phyloP scores from a whole-genome alignment of 1,140 invertebrate species.

The Andricus grossulariae region DNA sequence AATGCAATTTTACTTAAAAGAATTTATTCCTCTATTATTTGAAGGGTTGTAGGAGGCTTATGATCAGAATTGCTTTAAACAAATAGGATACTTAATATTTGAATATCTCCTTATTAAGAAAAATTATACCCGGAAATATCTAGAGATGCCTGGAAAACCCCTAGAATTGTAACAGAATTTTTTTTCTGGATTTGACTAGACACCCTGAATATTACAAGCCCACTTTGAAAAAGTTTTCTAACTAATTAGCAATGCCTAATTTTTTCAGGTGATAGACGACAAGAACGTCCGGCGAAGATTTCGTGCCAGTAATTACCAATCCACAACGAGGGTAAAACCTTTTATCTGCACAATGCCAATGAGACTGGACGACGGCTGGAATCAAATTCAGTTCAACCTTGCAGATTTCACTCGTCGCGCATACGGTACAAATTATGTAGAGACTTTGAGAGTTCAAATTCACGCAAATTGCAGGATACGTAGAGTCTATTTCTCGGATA shows the following conservation, averaged over 20 bases:
- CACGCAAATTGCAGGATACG: slow-evolving; percentile 99
- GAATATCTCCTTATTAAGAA: too few species aligned
- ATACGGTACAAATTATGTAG: slow-evolving; percentile 99
- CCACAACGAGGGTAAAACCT: slow-evolving; percentile 97
- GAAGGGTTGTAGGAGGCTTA: too few species aligned
- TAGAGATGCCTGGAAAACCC: too few species aligned
- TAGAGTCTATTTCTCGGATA: slow-evolving; percentile 98
- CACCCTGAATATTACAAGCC: too few species aligned
- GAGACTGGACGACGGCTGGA: slow-evolving; percentile 99
- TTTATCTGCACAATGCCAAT: slow-evolving; percentile 99
- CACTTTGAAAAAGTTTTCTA: slow-evolving; percentile 15
- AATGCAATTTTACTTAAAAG: too few species aligned
- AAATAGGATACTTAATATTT: too few species aligned
- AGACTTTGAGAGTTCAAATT: slow-evolving; percentile 97
- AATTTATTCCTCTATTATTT: too few species aligned
- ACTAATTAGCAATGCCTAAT: slow-evolving; percentile 35
- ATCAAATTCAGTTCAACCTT: slow-evolving; percentile 98
- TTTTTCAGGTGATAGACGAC: slow-evolving; percentile 93
- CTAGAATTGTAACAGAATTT: too few species aligned
- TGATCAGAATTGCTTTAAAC: too few species aligned
- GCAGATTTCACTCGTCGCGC: slow-evolving; percentile 98
- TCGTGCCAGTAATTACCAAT: slow-evolving; percentile 98
- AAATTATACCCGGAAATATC: too few species aligned
- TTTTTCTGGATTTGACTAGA: too few species aligned
- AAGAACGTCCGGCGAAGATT: slow-evolving; percentile 97